Conservation (phyloP, 2,797 vertebrate species). For the Neosalanx taihuensis region DNA sequence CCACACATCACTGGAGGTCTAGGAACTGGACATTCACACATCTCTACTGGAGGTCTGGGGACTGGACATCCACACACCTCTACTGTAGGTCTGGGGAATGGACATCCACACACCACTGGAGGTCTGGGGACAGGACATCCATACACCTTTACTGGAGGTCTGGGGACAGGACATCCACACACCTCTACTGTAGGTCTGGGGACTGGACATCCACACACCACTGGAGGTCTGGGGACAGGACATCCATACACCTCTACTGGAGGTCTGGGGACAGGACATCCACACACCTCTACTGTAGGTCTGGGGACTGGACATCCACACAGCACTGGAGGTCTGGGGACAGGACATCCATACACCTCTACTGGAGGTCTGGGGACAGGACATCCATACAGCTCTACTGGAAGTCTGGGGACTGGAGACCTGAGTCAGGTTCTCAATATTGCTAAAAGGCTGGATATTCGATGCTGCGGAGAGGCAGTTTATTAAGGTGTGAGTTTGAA, state of each 20-base stretch:
- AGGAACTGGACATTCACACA: too few relatives aligned
- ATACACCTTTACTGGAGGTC: not conserved
- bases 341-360: too few relatives aligned
- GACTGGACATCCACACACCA: not conserved
- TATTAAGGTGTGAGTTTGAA: too few relatives aligned
- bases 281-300: not conserved
- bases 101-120: not conserved
- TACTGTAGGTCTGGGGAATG: not conserved
- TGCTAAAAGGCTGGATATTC: too few relatives aligned
- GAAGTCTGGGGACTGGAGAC: not conserved
- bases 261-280: not conserved
- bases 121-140: not conserved
- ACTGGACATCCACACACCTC: too few relatives aligned
- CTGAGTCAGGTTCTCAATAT: too few relatives aligned
- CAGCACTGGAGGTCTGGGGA: not conserved
- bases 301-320: not conserved
- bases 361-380: not conserved
- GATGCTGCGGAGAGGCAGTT: too few relatives aligned
- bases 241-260: not conserved
- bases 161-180: not conserved
- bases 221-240: not conserved
- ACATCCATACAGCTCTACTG: not conserved
- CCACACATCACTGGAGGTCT: not conserved
- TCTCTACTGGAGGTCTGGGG: not conserved
- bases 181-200: not conserved